A percentile compares a stretch with the other conserved stretches of the same genome.
These are phyloP conservation scores for Polydrusus tereticollis DNA, from an alignment of 2,888 invertebrate genomes.

Conservation along the genomic window DNA sequence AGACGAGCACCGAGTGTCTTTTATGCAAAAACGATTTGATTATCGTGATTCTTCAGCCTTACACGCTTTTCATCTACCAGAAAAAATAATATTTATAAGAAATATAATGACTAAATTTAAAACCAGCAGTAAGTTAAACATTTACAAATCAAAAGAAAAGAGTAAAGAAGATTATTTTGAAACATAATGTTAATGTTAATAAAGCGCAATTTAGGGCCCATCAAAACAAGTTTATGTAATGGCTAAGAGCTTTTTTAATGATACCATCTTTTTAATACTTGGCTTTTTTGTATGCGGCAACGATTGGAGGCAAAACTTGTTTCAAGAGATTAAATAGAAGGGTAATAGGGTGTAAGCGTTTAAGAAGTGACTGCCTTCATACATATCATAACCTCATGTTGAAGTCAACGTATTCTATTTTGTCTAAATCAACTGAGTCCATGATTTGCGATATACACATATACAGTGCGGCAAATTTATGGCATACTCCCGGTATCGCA, in stretches of 20 bases:
- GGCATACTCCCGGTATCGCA: too few relatives aligned
- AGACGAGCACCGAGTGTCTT: not conserved
- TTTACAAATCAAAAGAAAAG: not conserved
- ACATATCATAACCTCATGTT: too few relatives aligned
- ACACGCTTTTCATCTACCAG: not conserved
- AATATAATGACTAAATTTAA: conserved; percentile 17
- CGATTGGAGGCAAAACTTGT: not conserved
- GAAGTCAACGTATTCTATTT: too few relatives aligned
- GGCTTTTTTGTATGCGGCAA: not conserved
- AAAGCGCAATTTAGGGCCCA: not conserved
- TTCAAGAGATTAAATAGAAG: too few relatives aligned
- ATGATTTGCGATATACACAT: too few relatives aligned
- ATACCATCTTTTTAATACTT: not conserved
- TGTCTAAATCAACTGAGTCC: too few relatives aligned
- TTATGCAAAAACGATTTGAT: conserved; percentile 5
- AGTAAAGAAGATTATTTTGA: not conserved
- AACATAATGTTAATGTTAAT: not conserved
- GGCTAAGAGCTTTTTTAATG: not conserved
- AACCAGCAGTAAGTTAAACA: not conserved
- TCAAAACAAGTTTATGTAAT: not conserved
- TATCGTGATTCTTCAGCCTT: not conserved
- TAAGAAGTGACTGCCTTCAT: too few relatives aligned
- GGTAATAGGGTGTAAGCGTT: not conserved
- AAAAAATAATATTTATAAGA: not conserved
- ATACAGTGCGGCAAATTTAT: too few relatives aligned